phyloP scores from a whole-genome alignment of 2,797 vertebrate genomes.

The Alouatta caraya region DNA sequence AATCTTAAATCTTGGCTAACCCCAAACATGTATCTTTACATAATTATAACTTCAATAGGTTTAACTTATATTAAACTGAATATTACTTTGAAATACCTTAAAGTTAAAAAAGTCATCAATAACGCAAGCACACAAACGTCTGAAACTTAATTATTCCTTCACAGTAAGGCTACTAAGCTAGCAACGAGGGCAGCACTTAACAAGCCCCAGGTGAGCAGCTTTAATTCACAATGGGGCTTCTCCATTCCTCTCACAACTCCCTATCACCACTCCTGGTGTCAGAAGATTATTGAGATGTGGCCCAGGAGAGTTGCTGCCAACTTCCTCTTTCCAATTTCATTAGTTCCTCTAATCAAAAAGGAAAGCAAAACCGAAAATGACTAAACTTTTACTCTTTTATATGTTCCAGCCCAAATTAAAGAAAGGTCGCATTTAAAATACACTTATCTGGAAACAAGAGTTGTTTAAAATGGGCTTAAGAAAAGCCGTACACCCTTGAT shows the following conservation, averaged over 20 bases:
- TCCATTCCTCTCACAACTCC: background rate
- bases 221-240: background rate
- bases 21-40: background rate
- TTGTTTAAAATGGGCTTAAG: slow-evolving; percentile 27
- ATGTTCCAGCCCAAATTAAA: slow-evolving; percentile 34
- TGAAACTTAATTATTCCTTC: slow-evolving; percentile 33
- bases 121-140: slow-evolving; percentile 47
- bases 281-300: background rate
- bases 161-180: background rate
- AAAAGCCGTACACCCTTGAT: background rate
- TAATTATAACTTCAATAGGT: slow-evolving; percentile 40
- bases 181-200: background rate
- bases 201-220: background rate
- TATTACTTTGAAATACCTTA: slow-evolving; percentile 58
- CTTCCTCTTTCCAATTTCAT: slow-evolving; percentile 3
- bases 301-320: fast-evolving
- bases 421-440: slow-evolving; percentile 35
- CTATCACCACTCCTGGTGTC: background rate
- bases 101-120: slow-evolving; percentile 53
- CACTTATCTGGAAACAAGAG: slow-evolving; percentile 9
- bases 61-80: slow-evolving; percentile 37
- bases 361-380: background rate
- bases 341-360: background rate
- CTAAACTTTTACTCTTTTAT: slow-evolving; percentile 20
- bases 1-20: slow-evolving; percentile 30